Base-by-base conservation (phyloP, 2,797 vertebrate genomes). In the Ambastaia sidthimunki region DNA sequence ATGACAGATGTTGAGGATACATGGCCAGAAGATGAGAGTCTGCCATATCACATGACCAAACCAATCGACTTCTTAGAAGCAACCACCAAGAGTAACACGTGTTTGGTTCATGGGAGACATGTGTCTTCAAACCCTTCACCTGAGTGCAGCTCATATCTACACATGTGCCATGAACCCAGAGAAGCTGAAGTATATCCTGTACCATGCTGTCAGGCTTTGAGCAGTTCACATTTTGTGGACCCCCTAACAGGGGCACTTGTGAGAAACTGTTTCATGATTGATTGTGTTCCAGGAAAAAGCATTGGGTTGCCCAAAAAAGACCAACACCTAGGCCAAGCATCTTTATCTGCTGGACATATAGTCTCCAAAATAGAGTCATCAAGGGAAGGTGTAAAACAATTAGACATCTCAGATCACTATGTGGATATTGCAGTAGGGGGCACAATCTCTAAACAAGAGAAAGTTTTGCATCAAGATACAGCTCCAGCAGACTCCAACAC, bases 1-100 rank as follows among this genome's bases (percentile, higher is more conserved):
- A 93, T 92, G 37, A 93, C 91, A 0, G 93, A 93, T 75, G 90
- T 95, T 1, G 93, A 94, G 70, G 94, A 94, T 80, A 86, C 93
- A 2, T 95, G 94, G 94, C 91, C 93, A 0, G 90, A 93, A 37
- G 88, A 92, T 18, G 89, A 90, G 41, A 89, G 83, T 80, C 75
- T 90, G 81, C 82, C 87, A 48, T 94, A 91, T 79, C 89, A 85
- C 80, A 87, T 91, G 52, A 80, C 90, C 44, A 93, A 92, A 90
- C 84, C 87, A 7, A 81, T 92, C 0, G 86, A 87, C 76, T 94
- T 93, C 81, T 86, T 92, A 0, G 92, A 93, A 73, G 74, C 89
- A 23, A 70, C 82, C 78, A 87, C 71, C 28, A 94, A 93, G 89
- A 91, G 89, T 81, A 92, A 90, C 79, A 89, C 88, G 76, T 92